Base-by-base conservation (phyloP, 2,888 invertebrate species). In the Prosapia bicincta region DNA sequence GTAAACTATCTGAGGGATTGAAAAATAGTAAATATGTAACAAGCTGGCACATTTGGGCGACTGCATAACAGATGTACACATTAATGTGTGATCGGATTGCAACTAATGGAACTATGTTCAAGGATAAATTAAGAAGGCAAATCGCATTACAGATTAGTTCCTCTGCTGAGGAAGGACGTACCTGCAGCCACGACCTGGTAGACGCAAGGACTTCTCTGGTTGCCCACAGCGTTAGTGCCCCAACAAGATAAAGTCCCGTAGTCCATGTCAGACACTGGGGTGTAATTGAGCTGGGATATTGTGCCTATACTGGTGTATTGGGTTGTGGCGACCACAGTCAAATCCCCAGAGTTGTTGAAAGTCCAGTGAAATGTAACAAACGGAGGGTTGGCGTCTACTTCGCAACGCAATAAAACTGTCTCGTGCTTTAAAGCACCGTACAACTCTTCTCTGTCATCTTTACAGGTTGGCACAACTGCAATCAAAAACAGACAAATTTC, bases 201-300 rank as follows among this genome's bases (percentile, higher is more conserved):
- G 82, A 94, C 88, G 84, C 96, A 96, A 0, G 96, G 95, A 77
- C 91, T 90, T 83, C 92, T 91, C 86, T 95, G 95, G 82, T 90
- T 89, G 23, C 96, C 96, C 75, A 96, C 93, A 28, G 90, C 88
- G 85, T 96, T 96, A 81, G 89, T 89, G 13, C 93, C 96, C 89
- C 93, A 95, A 85, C 96, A 96, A 75, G 94, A 92, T 78, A 96
- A 88, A 20, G 95, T 95, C 5, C 96, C 95, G 83, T 96, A 96
- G 86, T 96, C 95, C 88, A 95, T 90, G 85, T 96, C 95, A 20
- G 93, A 92, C 43, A 91, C 89, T 0, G 95, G 95, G 7, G 95
- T 95, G 85, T 96, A 96, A 87, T 94, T 93, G 77, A 95, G 88
- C 30, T 90, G 89, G 74, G 92, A 92, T 3, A 90, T 89, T 79